Conservation (phyloP, 2,888 invertebrate species). For the Ctenicera cuprea region DNA sequence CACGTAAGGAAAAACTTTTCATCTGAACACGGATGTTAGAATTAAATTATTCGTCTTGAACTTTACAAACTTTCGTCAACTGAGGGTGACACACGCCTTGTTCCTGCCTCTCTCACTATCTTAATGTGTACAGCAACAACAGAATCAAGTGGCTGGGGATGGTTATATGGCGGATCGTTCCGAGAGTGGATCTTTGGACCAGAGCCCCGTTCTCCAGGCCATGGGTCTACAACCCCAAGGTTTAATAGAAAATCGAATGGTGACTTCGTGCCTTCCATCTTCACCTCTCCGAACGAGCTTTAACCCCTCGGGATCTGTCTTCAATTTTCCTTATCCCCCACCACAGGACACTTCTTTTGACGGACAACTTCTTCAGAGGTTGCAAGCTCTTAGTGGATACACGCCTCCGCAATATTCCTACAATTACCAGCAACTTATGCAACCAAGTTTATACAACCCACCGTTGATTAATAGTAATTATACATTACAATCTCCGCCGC, state of each 20-base stretch:
- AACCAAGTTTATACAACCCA: constrained; percentile 61
- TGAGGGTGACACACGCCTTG: constrained; percentile 17
- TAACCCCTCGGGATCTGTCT: constrained; percentile 64
- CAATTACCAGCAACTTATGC: constrained; percentile 59
- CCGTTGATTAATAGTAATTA: constrained; percentile 66
- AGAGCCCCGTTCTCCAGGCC: constrained; percentile 64
- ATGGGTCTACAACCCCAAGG: constrained; percentile 65
- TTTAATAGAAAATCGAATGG: constrained; percentile 68
- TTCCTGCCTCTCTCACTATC: not conserved
- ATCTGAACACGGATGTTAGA: not conserved
- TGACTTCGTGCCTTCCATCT: constrained; percentile 66
- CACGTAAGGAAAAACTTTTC: constrained; percentile 12
- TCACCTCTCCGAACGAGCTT: constrained; percentile 67
- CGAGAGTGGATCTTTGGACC: constrained; percentile 63
- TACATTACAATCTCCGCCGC: constrained; percentile 68
- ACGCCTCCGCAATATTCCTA: constrained; percentile 63
- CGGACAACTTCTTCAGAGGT: constrained; percentile 73
- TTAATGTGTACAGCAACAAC: constrained; percentile 51
- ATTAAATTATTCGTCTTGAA: constrained; percentile 10
- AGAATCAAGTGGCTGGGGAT: constrained; percentile 53
- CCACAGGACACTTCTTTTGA: constrained; percentile 66
- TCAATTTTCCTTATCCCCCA: constrained; percentile 66
- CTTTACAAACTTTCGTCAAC: constrained; percentile 4
- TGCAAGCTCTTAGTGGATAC: constrained; percentile 74
- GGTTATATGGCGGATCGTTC: constrained; percentile 59